Base-by-base conservation (phyloP, 2,797 vertebrate genomes). In the Microchirus variegatus region DNA sequence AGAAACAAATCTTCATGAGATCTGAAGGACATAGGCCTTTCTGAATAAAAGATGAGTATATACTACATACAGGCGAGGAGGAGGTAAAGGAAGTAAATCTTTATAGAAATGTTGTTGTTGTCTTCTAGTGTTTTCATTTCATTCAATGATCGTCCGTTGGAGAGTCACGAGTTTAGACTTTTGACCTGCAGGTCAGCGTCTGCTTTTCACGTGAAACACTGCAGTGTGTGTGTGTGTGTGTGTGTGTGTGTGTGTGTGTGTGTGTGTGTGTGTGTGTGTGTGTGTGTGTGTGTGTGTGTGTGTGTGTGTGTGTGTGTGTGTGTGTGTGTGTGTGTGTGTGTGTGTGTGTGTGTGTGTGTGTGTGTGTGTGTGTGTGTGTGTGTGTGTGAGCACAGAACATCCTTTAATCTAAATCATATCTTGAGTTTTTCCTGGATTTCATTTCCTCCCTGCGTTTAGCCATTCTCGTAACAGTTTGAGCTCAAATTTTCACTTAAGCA, bases 1-100 rank as follows among this genome's bases (percentile, higher is more conserved):
- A 54, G 58, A 70, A 67, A 65, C 44, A 69, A 50, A 55, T 68
- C 35, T 73, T 51, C 45, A 50, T 61, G 65, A 67, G 53, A 64
- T 70, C 50, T 61, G 55, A 77, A 59, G 13, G 52, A 68, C 57
- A 61, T 31, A 38, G 58, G 26, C 14, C 50, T 61, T 49, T 64
- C 49, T 68, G 65, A 62, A 79, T 77, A 52, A 63, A 60, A 52
- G 46, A 59, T 55, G 43, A 64, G 53, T 56, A 8, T 31, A 56
- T 42, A 11, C 22, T 35, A 26, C 12, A 57, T 57, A 51, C 22
- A 51, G 55, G 74, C 49, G 57, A 75, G 65, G 44, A 47, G 41
- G 10, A 40, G 12, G 9, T 40, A 10, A 40, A 10, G 12, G 10
- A 4, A 40, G 38, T 10, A 40, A 40, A 40, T 12, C 17, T 26